Conservation (phyloP, 2,888 invertebrate genomes). For the Priocnemis perturbator region DNA sequence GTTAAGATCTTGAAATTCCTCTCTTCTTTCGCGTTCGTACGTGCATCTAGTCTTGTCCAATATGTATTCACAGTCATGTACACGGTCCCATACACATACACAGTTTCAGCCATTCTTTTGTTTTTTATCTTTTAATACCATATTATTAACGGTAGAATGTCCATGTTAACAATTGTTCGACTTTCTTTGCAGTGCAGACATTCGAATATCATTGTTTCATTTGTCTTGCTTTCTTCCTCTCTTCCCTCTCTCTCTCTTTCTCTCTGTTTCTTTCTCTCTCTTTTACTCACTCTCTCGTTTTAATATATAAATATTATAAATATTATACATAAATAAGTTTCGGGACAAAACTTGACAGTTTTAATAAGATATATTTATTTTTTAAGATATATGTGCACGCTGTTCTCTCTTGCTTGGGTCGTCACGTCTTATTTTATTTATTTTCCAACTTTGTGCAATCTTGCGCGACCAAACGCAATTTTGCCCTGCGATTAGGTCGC, state of each 20-base stretch:
- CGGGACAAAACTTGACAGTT: slow-evolving; percentile 43
- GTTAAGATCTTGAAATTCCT: background rate
- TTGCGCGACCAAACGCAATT: background rate
- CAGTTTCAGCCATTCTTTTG: too few relatives aligned
- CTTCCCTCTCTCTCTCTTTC: slow-evolving; percentile 18
- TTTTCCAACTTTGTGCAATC: slow-evolving; percentile 20
- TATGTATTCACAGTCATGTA: slow-evolving; percentile 53
- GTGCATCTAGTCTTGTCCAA: slow-evolving; percentile 71
- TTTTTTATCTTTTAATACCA: too few relatives aligned
- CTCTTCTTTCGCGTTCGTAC: slow-evolving; percentile 43
- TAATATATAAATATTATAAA: slow-evolving; percentile 13
- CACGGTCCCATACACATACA: slow-evolving; percentile 18
- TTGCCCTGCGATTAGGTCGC: too few relatives aligned
- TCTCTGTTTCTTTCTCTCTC: slow-evolving; percentile 7
- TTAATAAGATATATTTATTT: slow-evolving; percentile 45
- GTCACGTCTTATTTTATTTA: slow-evolving; percentile 29
- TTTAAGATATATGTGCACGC: slow-evolving; percentile 31
- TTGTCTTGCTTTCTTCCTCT: slow-evolving; percentile 8
- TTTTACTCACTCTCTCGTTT: slow-evolving; percentile 15
- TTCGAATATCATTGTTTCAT: background rate
- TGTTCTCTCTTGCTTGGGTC: slow-evolving; percentile 28
- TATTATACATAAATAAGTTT: slow-evolving; percentile 1
- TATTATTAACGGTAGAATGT: background rate
- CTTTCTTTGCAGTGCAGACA: background rate
- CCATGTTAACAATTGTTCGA: background rate